A percentile compares a stretch with the other conserved stretches of the same genome.
These are phyloP conservation scores for Trichopria drosophilae DNA, from an alignment of 2,888 invertebrate genomes.

Conservation along the genomic window DNA sequence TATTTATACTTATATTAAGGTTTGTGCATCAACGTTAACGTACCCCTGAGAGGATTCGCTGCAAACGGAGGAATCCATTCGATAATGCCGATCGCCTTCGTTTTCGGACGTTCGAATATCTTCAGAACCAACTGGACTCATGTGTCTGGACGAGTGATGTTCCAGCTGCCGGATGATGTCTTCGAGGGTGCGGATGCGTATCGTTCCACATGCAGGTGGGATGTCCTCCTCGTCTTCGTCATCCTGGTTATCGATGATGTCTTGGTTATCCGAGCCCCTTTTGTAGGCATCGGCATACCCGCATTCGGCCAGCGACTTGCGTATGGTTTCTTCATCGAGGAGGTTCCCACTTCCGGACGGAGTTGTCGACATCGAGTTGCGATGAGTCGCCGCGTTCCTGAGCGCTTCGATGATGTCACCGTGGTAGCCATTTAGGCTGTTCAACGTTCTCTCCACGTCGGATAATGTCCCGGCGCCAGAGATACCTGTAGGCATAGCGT, in stretches of 20 bases:
- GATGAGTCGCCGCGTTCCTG: slow-evolving; percentile 77
- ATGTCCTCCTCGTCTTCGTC: slow-evolving; percentile 74
- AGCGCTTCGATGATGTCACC: slow-evolving; percentile 90
- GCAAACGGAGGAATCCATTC: slow-evolving; percentile 75
- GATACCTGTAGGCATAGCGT: too few relatives aligned
- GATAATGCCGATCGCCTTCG: slow-evolving; percentile 85
- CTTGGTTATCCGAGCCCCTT: slow-evolving; percentile 68
- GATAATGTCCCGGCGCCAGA: slow-evolving; percentile 67
- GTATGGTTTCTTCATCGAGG: slow-evolving; percentile 70
- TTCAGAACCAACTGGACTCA: slow-evolving; percentile 89
- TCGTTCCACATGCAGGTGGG: slow-evolving; percentile 77
- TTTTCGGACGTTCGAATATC: slow-evolving; percentile 88
- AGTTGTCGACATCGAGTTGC: slow-evolving; percentile 65
- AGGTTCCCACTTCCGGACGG: slow-evolving; percentile 69
- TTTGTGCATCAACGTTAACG: too few relatives aligned
- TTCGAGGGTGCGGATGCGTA: slow-evolving; percentile 87
- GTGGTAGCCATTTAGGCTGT: slow-evolving; percentile 88
- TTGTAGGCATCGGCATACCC: slow-evolving; percentile 62
- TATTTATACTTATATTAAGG: too few relatives aligned
- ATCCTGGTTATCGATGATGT: slow-evolving; percentile 72
- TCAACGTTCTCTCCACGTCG: slow-evolving; percentile 83
- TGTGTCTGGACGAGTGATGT: slow-evolving; percentile 82
- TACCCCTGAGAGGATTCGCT: slow-evolving; percentile 76
- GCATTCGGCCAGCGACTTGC: slow-evolving; percentile 70
- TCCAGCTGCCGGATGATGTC: slow-evolving; percentile 87